Percentiles rank a stretch among this genome's conserved stretches.
These are phyloP conservation scores for Yponomeuta malinellus DNA, from an alignment of 2,888 invertebrate species.

Conservation along the genomic window DNA sequence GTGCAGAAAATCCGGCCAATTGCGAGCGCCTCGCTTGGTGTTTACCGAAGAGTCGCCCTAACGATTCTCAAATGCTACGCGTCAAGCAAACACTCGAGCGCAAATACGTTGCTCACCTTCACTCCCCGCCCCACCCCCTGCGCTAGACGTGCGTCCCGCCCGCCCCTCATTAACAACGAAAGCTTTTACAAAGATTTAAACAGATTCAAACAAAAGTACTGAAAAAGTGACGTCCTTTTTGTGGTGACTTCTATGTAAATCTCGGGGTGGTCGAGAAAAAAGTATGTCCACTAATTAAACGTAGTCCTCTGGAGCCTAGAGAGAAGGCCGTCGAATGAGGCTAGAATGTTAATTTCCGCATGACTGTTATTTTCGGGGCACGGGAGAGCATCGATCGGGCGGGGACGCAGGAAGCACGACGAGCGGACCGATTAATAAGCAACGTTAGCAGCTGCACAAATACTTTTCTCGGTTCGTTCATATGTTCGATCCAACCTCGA, in stretches of 20 bases:
- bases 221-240: slow-evolving; percentile 62
- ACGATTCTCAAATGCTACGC: slow-evolving; percentile 72
- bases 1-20: slow-evolving; percentile 62
- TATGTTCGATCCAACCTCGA: slow-evolving; percentile 49
- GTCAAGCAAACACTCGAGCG: slow-evolving; percentile 61
- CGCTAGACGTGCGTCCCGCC: slow-evolving; percentile 26
- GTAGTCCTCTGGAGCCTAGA: slow-evolving; percentile 42
- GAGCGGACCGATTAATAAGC: neutral
- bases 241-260: slow-evolving; percentile 68
- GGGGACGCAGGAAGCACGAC: neutral
- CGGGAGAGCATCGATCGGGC: slow-evolving; percentile 30
- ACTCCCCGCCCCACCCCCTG: slow-evolving; percentile 27
- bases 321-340: slow-evolving; percentile 48
- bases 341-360: slow-evolving; percentile 53
- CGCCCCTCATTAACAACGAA: slow-evolving; percentile 63
- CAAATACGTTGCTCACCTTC: slow-evolving; percentile 50
- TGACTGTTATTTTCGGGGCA: slow-evolving; percentile 42
- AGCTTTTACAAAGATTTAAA: slow-evolving; percentile 67
- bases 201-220: slow-evolving; percentile 65
- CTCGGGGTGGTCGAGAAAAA: slow-evolving; percentile 47
- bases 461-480: slow-evolving; percentile 59
- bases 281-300: slow-evolving; percentile 63
- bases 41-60: slow-evolving; percentile 68
- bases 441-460: slow-evolving; percentile 53
- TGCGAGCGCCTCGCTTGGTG: slow-evolving; percentile 56